Evolutionary conservation across 2,113 vertebrate genomes (phyloP), one percentile per base, ranked within the genome.

Genomic region (Phrynocephalus versicolor): DNA sequence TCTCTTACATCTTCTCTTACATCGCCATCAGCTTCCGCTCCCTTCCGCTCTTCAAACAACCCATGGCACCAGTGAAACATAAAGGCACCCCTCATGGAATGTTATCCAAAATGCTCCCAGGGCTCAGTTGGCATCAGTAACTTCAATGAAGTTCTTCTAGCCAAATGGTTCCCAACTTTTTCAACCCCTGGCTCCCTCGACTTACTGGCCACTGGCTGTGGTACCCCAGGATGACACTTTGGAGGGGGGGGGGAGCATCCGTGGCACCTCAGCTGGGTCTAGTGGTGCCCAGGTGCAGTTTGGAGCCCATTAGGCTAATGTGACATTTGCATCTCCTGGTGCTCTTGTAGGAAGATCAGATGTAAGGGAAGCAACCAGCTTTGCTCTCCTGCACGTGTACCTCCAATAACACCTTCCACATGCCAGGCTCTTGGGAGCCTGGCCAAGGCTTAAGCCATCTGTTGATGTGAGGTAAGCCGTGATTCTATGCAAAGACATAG

Each of bases 311-410:
- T 25, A 74, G 82, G 77, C 82, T 90, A 76, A 75, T 0, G 0
- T 74, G 82, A 70, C 81, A 81, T 88, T 67, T 81, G 23, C 67
- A 88, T 79, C 21, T 3, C 81, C 1, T 0, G 3, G 35, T 15
- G 51, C 65, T 19, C 67, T 1, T 14, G 64, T 0, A 12, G 7
- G 1, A 19, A 23, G 55, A 10, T 65, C 84, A 87, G 77, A 67
- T 72, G 90, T 79, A 69, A 60, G 12, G 7, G 83, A 79, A 91
- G 6, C 84, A 80, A 91, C 0, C 1, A 13, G 89, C 88, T 92
- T 71, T 82, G 86, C 6, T 0, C 35, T 45, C 82, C 82, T 1
- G 2, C 90, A 90, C 86, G 0, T 67, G 91, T 71, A 2, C 71
- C 19, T 81, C 73, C 10, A 23, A 57, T 6, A 15, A 71, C 58